Conservation (phyloP, 2,888 invertebrate genomes). For the Synanthedon myopaeformis region DNA sequence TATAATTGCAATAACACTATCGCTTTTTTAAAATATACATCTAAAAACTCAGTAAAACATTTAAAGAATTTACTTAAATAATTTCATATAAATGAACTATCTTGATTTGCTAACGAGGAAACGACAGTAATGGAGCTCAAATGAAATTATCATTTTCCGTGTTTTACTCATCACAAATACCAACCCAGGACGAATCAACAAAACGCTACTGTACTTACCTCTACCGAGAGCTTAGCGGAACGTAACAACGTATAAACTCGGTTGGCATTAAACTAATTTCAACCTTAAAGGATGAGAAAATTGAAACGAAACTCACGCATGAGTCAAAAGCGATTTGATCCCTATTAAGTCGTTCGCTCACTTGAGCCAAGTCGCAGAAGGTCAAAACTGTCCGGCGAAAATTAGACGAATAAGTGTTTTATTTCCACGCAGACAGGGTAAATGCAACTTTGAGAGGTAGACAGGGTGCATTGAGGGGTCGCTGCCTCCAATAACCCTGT, state of each 20-base stretch:
- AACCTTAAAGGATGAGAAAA: background rate
- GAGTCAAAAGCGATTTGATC: background rate
- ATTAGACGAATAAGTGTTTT: constrained; percentile 30
- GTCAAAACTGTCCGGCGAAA: constrained; percentile 31
- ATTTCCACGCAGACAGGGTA: constrained; percentile 15
- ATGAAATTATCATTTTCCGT: background rate
- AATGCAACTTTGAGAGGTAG: constrained; percentile 19
- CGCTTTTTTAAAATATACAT: too few relatives aligned
- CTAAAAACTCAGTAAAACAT: too few relatives aligned
- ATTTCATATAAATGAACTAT: too few relatives aligned
- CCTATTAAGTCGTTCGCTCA: constrained; percentile 6
- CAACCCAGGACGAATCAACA: constrained; percentile 2
- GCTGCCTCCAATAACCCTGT: constrained; percentile 20
- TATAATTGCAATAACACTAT: too few relatives aligned
- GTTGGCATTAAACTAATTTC: background rate
- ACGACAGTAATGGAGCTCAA: background rate
- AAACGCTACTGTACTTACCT: background rate
- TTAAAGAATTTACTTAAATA: too few relatives aligned
- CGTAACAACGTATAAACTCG: background rate
- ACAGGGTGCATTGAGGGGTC: constrained; percentile 19
- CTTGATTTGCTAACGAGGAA: too few relatives aligned
- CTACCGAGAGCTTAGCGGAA: background rate
- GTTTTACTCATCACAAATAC: background rate
- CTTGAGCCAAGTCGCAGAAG: constrained; percentile 29
- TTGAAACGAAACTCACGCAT: background rate